These are phyloP conservation scores for Glandiceps talaboti DNA, from an alignment of 53 echinoderm and acorn worm species.

Conservation along the genomic window DNA sequence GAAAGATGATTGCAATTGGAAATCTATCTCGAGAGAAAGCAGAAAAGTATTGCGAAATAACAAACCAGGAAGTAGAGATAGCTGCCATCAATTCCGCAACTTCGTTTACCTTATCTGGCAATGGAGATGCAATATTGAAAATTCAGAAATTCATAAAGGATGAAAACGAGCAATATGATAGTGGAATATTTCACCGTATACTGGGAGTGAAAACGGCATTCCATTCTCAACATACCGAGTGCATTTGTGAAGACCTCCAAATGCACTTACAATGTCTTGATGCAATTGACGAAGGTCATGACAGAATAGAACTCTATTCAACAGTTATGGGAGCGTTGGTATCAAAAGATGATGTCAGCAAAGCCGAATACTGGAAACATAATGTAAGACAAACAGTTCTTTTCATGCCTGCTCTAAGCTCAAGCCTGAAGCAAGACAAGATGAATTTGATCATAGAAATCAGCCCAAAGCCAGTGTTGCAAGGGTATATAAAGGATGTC, in stretches of 20 bases:
- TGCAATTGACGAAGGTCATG: background rate
- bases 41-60: background rate
- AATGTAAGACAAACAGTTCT: background rate
- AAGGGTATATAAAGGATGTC: background rate
- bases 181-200: background rate
- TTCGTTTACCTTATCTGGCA: background rate
- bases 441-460: background rate
- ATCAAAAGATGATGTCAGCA: background rate
- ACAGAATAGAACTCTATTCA: background rate
- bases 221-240: background rate
- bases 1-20: background rate
- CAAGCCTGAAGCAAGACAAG: background rate
- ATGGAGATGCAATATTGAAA: background rate
- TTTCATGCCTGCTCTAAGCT: background rate
- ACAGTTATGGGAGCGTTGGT: background rate
- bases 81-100: background rate
- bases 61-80: background rate
- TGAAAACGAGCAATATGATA: background rate
- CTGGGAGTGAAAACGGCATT: background rate
- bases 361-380: background rate
- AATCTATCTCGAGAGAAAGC: background rate
- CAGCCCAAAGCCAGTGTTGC: background rate
- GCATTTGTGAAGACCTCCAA: background rate
- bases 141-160: background rate
- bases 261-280: background rate